phyloP scores from a whole-genome alignment of 2,888 invertebrate genomes.

The Smittia aterrima region DNA sequence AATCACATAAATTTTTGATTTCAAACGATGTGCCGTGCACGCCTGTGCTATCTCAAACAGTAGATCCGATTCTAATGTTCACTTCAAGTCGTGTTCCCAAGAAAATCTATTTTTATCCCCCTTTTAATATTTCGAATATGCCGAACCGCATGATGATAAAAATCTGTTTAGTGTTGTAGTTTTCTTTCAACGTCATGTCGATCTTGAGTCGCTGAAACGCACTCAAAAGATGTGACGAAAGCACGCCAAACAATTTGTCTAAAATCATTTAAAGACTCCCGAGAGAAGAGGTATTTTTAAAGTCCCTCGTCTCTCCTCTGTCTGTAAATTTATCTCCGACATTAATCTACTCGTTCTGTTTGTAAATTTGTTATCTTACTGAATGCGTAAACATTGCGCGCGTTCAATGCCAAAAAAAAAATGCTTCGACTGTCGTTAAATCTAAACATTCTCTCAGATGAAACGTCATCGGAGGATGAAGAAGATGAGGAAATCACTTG shows the following conservation, averaged over 20 bases:
- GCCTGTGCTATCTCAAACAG: background rate
- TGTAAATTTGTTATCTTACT: background rate
- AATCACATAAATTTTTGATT: slow-evolving; percentile 4
- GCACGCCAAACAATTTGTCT: no score
- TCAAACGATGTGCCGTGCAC: background rate
- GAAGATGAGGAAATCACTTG: slow-evolving; percentile 69
- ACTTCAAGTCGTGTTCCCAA: background rate
- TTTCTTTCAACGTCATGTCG: background rate
- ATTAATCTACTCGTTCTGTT: background rate
- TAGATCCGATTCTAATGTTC: background rate
- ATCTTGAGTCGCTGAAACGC: background rate
- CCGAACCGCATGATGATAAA: slow-evolving; percentile 1
- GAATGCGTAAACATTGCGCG: background rate
- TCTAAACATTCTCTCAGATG: slow-evolving; percentile 51
- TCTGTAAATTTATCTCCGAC: no score
- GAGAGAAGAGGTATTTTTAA: no score
- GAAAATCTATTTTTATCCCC: slow-evolving; percentile 28
- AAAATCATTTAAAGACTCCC: no score
- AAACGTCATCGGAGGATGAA: slow-evolving; percentile 56
- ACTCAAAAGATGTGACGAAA: background rate
- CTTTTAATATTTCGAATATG: slow-evolving; percentile 5
- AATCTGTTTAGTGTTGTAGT: slow-evolving; percentile 25
- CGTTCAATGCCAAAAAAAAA: background rate
- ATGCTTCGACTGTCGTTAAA: background rate
- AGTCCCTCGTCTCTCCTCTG: no score